Evolutionary conservation across 2,797 vertebrate species (phyloP).

Genomic region (Eulemur coronatus): DNA sequence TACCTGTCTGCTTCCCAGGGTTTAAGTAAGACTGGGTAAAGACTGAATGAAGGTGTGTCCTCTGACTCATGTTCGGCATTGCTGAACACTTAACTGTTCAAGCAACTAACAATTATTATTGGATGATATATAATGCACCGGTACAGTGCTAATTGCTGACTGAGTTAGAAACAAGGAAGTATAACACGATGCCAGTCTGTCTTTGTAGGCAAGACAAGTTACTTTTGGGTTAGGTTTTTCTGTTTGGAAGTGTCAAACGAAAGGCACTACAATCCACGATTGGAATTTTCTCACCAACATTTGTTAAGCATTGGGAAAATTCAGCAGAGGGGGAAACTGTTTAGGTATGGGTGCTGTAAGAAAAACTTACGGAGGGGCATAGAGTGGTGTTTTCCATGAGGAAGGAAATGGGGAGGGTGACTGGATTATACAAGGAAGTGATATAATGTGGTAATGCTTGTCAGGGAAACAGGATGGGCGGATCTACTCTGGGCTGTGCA

Average conservation of each 20-base stretch:
- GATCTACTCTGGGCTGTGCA: background rate
- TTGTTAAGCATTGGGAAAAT: constrained; percentile 11
- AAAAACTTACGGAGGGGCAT: background rate
- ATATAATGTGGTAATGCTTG: too few species aligned
- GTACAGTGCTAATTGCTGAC: background rate
- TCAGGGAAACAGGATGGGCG: background rate
- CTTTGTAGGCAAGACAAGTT: background rate
- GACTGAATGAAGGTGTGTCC: background rate
- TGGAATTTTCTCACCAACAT: background rate
- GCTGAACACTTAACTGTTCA: background rate
- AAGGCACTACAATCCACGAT: background rate
- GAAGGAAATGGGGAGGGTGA: background rate
- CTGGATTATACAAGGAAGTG: background rate
- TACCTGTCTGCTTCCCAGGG: background rate
- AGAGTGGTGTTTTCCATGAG: background rate
- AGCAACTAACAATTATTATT: background rate
- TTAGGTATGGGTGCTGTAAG: background rate
- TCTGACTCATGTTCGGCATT: background rate
- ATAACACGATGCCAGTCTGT: background rate
- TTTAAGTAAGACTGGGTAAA: background rate
- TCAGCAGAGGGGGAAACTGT: background rate
- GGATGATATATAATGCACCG: background rate
- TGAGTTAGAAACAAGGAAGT: background rate
- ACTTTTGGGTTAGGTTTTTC: background rate
- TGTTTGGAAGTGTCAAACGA: background rate